Evolutionary conservation across 1,140 invertebrate species (phyloP), one percentile per base, ranked within the genome.

Genomic region (Zaprionus kolodkinae): DNA sequence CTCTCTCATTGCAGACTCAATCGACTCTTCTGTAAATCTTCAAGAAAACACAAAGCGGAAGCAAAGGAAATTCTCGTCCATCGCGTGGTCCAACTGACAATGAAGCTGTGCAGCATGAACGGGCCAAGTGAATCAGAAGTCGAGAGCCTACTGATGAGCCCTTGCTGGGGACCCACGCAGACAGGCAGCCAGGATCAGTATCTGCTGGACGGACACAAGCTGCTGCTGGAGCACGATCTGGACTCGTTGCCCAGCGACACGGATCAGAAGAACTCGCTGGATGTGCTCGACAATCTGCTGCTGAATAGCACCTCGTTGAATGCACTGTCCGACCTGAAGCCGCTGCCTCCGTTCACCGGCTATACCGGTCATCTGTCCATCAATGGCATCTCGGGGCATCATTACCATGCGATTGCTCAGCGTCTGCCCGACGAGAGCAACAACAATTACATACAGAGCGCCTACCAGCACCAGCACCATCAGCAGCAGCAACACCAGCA

Each of bases 321-420:
- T 73, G 93, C 94, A 12, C 94, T 97, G 40, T 96, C 97, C 5
- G 97, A 97, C 84, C 93, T 97, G 55, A 97, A 97, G 91, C 97
- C 97, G 0, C 93, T 98, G 69, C 96, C 97, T 1, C 96, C 97
- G 0, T 97, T 97, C 92, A 97, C 96, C 13, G 96, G 96, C 12
- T 97, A 97, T 93, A 97, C 96, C 2, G 96, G 96, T 1, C 96
- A 97, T 82, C 93, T 96, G 33, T 96, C 95, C 76, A 96, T 97
- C 91, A 96, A 97, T 93, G 96, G 96, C 21, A 97, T 97, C 83
- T 95, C 96, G 54, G 96, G 97, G n/a, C 96, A 97, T 86, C 96
- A 97, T 87, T 96, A 96, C 93, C 96, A 97, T 92, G 95, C 96
- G 74, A 96, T 97, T 93, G 96, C 96, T 4, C 95, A 95, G 90